Percentiles rank a stretch among this genome's conserved stretches.
These are phyloP conservation scores for Heliconius himera DNA, from an alignment of 1,140 invertebrate genomes.

Conservation along the genomic window DNA sequence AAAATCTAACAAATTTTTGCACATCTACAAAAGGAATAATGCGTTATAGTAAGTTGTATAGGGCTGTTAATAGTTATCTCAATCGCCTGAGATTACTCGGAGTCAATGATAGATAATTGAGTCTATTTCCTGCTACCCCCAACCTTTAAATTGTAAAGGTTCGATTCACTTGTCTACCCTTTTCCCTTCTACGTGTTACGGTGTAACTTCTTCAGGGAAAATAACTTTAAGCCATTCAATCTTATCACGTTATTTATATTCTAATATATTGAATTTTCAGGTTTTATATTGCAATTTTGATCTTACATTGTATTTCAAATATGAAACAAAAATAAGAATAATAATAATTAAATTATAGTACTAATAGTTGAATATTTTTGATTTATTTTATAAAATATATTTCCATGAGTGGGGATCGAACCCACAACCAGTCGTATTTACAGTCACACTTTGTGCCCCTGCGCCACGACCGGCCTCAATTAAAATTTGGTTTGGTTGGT, in stretches of 20 bases:
- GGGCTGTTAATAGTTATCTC: background rate
- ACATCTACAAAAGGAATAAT: background rate
- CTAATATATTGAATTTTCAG: background rate
- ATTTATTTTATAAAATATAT: too few relatives aligned
- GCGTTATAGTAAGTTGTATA: background rate
- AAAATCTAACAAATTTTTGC: too few relatives aligned
- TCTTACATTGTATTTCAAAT: background rate
- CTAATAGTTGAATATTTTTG: too few relatives aligned
- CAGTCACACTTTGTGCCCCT: too few relatives aligned
- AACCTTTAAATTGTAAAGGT: constrained; percentile 56
- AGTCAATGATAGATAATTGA: constrained; percentile 58
- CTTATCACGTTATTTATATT: background rate
- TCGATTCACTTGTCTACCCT: constrained; percentile 56
- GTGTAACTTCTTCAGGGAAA: constrained; percentile 3
- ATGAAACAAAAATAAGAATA: too few relatives aligned
- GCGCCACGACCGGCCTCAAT: too few relatives aligned
- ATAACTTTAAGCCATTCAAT: background rate
- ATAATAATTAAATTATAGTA: too few relatives aligned
- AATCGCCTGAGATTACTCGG: constrained; percentile 36
- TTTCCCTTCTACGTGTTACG: constrained; percentile 30
- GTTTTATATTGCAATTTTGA: background rate
- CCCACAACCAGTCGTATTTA: too few relatives aligned
- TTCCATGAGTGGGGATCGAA: too few relatives aligned
- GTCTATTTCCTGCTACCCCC: constrained; percentile 52
- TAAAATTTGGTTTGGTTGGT: too few relatives aligned